Conservation (phyloP, 53 echinoderm and acorn worm species). For the Echinarachnius parma region DNA sequence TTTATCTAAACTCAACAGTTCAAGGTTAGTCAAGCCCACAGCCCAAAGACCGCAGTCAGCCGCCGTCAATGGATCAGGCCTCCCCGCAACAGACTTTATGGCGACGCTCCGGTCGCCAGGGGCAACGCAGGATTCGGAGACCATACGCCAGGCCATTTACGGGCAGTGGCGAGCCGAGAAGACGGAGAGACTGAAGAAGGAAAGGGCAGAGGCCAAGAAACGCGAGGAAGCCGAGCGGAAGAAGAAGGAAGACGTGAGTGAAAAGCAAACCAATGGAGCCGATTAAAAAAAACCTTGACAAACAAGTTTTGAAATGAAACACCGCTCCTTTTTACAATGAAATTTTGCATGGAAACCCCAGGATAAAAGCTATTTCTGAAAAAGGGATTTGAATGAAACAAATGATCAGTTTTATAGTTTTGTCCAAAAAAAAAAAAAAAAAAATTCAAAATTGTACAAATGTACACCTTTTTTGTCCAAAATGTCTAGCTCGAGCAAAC, state of each 20-base stretch:
- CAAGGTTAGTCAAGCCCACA: constrained; percentile 68
- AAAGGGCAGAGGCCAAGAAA: constrained; percentile 56
- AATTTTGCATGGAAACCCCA: too few relatives aligned
- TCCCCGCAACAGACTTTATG: constrained; percentile 38
- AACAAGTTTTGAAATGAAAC: too few relatives aligned
- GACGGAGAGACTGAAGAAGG: constrained; percentile 40
- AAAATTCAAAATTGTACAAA: too few relatives aligned
- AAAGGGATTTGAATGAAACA: too few relatives aligned
- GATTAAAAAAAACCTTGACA: too few relatives aligned
- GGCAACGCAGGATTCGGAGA: constrained; percentile 59
- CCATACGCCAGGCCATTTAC: constrained; percentile 86
- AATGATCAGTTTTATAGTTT: too few relatives aligned
- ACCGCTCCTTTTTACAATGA: too few relatives aligned
- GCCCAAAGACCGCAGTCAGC: constrained; percentile 61
- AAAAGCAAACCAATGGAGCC: too few relatives aligned
- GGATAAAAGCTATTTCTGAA: too few relatives aligned
- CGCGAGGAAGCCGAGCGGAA: constrained; percentile 54
- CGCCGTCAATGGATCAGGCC: constrained; percentile 36
- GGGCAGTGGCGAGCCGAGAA: constrained; percentile 56
- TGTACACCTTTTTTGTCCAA: too few relatives aligned
- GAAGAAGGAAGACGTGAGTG: constrained; percentile 60
- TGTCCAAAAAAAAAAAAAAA: too few relatives aligned
- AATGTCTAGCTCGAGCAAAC: too few relatives aligned
- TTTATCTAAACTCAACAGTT: background rate
- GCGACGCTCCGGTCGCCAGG: constrained; percentile 1